Evolutionary conservation across 2,888 invertebrate species (phyloP), one percentile per base, ranked within the genome.

Genomic region (Empis livida): DNA sequence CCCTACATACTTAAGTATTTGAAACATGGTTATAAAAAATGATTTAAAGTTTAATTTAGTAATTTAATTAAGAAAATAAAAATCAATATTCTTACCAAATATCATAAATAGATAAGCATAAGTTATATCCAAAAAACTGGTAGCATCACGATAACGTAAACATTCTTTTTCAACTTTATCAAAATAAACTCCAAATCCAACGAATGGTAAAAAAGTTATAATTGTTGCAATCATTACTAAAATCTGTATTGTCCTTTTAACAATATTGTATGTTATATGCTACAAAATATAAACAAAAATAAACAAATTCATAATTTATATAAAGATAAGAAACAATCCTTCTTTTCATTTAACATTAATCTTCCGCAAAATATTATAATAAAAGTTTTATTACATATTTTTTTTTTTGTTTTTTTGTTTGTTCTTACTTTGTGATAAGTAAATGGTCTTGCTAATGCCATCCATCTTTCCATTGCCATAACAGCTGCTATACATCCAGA

Each of bases 401-500:
- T 6, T 27, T 27, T 27, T 27, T 27, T 27, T 8, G 23, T 27
- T 27, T 8, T 20, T 5, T 20, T 27, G 9, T 27, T 8, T 27
- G 5, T 8, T 27, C 23, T 27, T 48, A 90, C 90, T 82, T 87
- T 87, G 67, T 89, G 89, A 66, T 90, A 91, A 57, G 85, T 74
- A 68, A 91, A 91, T 37, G 90, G 90, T 55, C 84, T 75, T 11
- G 90, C 88, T 56, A 91, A 77, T 17, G 91, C 90, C 60, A 90
- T 73, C 80, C 85, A 91, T 54, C 91, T 74, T 68, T 91, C 90
- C 32, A 82, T 77, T 11, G 90, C 89, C 90, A 91, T 91, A 48
- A 89, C 83, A 60, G 87, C 80, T 17, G 90, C 88, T 57, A 90
- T 87, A 70, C 87, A 86, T 40, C 89, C 90, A 55, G 89, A 88